Evolutionary conservation across 2,113 vertebrate species (phyloP), one percentile per base, ranked within the genome.

Genomic region (Phylloscopus trochiloides): DNA sequence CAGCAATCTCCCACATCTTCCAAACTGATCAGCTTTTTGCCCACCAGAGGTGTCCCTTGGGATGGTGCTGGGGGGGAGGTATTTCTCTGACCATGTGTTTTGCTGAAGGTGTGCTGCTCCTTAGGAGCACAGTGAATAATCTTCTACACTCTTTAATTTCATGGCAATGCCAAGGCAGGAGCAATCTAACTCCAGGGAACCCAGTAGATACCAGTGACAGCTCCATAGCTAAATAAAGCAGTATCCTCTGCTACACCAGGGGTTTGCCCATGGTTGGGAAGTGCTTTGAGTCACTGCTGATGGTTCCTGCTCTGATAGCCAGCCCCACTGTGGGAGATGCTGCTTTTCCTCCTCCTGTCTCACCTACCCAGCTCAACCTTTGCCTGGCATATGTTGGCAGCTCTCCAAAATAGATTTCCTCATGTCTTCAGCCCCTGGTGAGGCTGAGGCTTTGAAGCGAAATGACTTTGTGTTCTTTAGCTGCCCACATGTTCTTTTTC

Each of bases 241-340:
- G 25, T 14, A 16, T 91, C 8, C 32, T 85, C 14, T 52, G 61
- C 17, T 59, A 2, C 26, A 6, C 51, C 38, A 50, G 16, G 21
- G 12, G 7, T 57, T 93, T 80, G 40, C 25, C 82, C 5, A 0
- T 17, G 43, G 3, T 6, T 63, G 62, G 36, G 70, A 61, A 51
- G 17, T 0, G 3, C 47, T 28, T 6, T 42, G 54, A 55, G 48
- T 88, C 65, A 22, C 22, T 57, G 40, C 61, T 74, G 45, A 14
- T 48, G 51, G 47, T 17, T 85, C n/a, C 61, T 72, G 38, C 55
- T 59, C 59, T 21, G 32, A 45, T 36, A 70, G 42, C 61, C 17
- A 7, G 8, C 43, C 36, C 73, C 0, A 0, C 31, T 3, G 0
- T 22, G 48, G 36, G 14, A 84, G 45, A 76, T 61, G 50, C 50